Evolutionary conservation across 2,888 invertebrate species (phyloP).

Genomic region (Melitaea athalia): DNA sequence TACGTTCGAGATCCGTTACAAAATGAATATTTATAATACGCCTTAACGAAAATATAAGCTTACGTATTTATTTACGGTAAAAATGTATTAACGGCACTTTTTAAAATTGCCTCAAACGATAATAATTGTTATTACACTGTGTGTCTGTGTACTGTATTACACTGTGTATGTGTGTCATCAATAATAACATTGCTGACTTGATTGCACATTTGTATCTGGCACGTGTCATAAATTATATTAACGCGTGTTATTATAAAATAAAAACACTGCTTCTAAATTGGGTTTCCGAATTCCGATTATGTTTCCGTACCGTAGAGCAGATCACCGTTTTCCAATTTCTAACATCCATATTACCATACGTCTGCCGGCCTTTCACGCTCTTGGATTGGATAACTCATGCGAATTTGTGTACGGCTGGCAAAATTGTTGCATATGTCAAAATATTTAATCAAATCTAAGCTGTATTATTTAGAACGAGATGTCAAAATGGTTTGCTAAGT

Average conservation of each 20-base stretch:
- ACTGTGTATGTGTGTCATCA: too few relatives aligned
- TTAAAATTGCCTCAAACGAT: slow-evolving; percentile 4
- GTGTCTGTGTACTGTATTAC: background rate
- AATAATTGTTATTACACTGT: background rate
- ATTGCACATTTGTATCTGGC: too few relatives aligned
- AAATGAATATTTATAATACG: slow-evolving; percentile 23
- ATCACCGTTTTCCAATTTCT: slow-evolving; percentile 68
- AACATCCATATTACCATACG: slow-evolving; percentile 72
- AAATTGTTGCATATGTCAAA: slow-evolving; percentile 8
- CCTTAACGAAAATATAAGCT: slow-evolving; percentile 14
- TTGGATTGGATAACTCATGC: slow-evolving; percentile 65
- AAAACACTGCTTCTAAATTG: background rate
- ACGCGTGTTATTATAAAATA: background rate
- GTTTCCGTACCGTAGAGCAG: slow-evolving; percentile 43
- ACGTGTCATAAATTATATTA: too few relatives aligned
- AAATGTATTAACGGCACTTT: slow-evolving; percentile 1
- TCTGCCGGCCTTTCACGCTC: slow-evolving; percentile 69
- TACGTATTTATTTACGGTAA: slow-evolving; percentile 19
- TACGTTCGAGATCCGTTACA: slow-evolving; percentile 18
- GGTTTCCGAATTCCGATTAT: slow-evolving; percentile 14
- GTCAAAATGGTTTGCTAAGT: slow-evolving; percentile 2
- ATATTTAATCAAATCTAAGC: background rate
- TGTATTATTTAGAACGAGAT: background rate
- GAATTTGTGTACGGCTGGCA: slow-evolving; percentile 36
- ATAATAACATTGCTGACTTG: too few relatives aligned